Conservation (phyloP, 35 echinoderm and acorn worm species). For the Apostichopus japonicus region DNA sequence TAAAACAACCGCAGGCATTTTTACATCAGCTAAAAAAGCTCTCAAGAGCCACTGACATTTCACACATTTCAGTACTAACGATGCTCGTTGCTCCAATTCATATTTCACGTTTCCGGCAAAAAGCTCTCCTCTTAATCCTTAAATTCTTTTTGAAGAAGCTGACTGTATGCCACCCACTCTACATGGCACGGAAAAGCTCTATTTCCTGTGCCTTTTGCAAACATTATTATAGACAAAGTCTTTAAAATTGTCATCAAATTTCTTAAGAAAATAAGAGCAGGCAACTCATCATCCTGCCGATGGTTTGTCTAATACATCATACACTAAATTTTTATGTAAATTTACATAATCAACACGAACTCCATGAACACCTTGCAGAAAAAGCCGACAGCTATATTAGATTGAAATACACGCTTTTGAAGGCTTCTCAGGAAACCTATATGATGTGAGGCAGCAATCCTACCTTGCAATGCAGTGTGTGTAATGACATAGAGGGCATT, state of each 20-base stretch:
- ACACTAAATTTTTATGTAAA: conserved; percentile 43
- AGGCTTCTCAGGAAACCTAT: neutral
- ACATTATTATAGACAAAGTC: conserved; percentile 31
- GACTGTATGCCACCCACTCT: neutral
- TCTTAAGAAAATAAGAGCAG: conserved; percentile 31
- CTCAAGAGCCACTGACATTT: conserved; percentile 9
- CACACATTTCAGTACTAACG: conserved; percentile 6
- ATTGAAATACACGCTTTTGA: conserved; percentile 57
- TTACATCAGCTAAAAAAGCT: neutral
- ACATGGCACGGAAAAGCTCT: conserved; percentile 4
- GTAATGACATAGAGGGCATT: conserved; percentile 54
- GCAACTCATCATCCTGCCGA: conserved; percentile 1
- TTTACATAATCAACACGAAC: conserved; percentile 23
- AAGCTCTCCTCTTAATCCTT: conserved; percentile 25
- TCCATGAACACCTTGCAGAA: conserved; percentile 37
- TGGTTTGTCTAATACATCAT: conserved; percentile 20
- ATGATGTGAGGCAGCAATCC: neutral
- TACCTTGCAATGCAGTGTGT: neutral
- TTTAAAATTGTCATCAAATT: conserved; percentile 48
- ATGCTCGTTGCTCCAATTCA: conserved; percentile 32
- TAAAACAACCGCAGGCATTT: neutral
- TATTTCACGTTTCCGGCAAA: conserved; percentile 16
- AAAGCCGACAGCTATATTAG: conserved; percentile 43
- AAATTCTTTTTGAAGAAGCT: neutral
- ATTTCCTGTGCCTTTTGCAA: conserved; percentile 35